Evolutionary conservation across 2,888 invertebrate genomes (phyloP).

Genomic region (Eupelmus urozonus): DNA sequence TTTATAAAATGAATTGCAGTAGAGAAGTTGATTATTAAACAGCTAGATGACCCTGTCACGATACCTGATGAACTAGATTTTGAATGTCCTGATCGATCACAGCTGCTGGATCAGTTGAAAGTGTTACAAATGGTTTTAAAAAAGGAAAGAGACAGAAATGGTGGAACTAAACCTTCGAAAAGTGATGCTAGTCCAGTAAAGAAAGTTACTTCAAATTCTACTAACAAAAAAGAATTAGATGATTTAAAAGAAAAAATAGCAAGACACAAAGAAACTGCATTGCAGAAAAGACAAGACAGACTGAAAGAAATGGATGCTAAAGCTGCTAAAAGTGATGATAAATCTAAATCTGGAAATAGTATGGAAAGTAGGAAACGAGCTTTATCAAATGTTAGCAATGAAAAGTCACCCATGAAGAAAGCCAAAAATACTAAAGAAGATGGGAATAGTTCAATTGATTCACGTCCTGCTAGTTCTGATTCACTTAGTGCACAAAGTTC

Average conservation of each 20-base stretch:
- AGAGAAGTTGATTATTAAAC: constrained; percentile 82
- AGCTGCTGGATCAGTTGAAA: constrained; percentile 70
- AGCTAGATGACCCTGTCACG: constrained; percentile 77
- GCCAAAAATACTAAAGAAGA: constrained; percentile 3
- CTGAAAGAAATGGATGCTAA: constrained; percentile 65
- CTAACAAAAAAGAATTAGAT: constrained; percentile 31
- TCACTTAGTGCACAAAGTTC: not conserved
- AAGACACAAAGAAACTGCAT: constrained; percentile 62
- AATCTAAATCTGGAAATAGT: constrained; percentile 23
- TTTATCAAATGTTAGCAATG: constrained; percentile 12
- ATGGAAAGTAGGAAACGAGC: constrained; percentile 56
- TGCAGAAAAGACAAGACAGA: constrained; percentile 62
- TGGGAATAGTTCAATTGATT: constrained; percentile 15
- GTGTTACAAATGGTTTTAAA: constrained; percentile 76
- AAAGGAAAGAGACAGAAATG: constrained; percentile 69
- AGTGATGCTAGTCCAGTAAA: not conserved
- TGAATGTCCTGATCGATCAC: constrained; percentile 66
- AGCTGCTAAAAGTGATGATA: constrained; percentile 47
- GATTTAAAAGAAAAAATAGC: constrained; percentile 66
- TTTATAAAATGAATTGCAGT: constrained; percentile 79
- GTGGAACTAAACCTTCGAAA: not conserved
- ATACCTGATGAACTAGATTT: constrained; percentile 69
- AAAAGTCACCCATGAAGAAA: constrained; percentile 29
- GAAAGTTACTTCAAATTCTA: constrained; percentile 26
- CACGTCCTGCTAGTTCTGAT: constrained; percentile 21